Percentiles rank a stretch among this genome's conserved stretches.
These are phyloP conservation scores for Natator depressus DNA, from an alignment of 2,113 vertebrate genomes.

Conservation along the genomic window DNA sequence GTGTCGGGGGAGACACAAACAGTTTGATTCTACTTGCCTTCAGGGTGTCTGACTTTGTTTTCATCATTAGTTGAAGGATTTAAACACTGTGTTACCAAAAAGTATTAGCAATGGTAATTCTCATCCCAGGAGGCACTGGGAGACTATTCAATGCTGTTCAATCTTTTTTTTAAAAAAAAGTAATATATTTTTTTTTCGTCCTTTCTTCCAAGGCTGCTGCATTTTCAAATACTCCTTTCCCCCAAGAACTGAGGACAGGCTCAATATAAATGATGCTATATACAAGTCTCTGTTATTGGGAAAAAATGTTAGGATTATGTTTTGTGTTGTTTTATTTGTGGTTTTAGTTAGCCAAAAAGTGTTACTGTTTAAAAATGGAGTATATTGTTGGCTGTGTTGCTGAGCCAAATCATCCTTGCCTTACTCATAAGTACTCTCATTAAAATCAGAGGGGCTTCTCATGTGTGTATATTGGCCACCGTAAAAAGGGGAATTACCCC, in stretches of 20 bases:
- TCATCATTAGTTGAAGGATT: not conserved
- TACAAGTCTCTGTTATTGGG: not conserved
- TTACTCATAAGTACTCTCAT: not conserved
- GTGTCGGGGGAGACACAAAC: not conserved
- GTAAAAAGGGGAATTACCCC: not conserved
- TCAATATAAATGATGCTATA: not conserved
- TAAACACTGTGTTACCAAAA: not conserved
- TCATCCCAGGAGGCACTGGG: not conserved
- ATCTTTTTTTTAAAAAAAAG: not conserved
- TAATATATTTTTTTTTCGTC: not conserved
- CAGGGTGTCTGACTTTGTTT: not conserved
- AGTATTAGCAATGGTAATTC: not conserved
- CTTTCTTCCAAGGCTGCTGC: not conserved
- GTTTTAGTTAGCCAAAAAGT: not conserved
- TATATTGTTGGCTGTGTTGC: not conserved
- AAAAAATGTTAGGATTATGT: not conserved
- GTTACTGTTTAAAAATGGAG: not conserved
- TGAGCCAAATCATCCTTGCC: not conserved
- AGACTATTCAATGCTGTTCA: not conserved
- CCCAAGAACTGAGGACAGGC: not conserved
- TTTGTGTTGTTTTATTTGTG: not conserved
- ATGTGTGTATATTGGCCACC: not conserved
- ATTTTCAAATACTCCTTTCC: not conserved
- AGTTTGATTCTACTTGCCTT: not conserved
- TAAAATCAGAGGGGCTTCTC: not conserved